Evolutionary conservation across 2,113 vertebrate species (phyloP), one percentile per base, ranked within the genome.

Genomic region (Rhinogobius similis): DNA sequence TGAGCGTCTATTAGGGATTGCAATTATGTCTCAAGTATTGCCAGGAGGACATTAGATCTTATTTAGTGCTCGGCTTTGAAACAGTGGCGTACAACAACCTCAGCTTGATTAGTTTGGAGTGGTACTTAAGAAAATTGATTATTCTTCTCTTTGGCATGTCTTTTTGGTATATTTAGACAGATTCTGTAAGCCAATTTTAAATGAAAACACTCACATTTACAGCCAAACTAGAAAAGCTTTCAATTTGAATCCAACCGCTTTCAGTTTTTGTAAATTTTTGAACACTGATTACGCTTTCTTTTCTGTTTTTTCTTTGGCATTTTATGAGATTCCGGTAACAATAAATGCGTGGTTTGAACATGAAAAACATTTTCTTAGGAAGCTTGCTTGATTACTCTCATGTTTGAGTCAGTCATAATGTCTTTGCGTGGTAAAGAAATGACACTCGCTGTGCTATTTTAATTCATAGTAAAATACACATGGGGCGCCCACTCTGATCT

Each of bases 401-500:
- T 11, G 27, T 20, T 61, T 61, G 16, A 21, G 18, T 29, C 18
- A 20, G 29, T 61, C 27, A 61, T 38, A 38, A 61, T 38, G 58
- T 36, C n/a, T 61, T 59, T 61, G 8, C 16, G 29, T 36, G 58
- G 29, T 43, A 63, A 62, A 13, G 52, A 63, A 63, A 63, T 24
- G n/a, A 62, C 32, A 23, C 32, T 50, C 9, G 36, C 21, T 70
- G 61, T 67, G 7, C 56, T 56, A 26, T 26, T 62, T 61, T 65
- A 68, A 79, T 77, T 71, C 58, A 27, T 16, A 23, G 58, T 73
- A 77, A 78, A 76, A 69, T 64, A 69, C 62, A 67, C 53, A 14
- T 61, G 27, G 5, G 10, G 66, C 75, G 69, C 79, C 83, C 83
- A 62, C 70, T 73, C 61, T 53, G 50, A 84, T 70, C 78, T 32